Evolutionary conservation across 2,888 invertebrate species (phyloP).

Genomic region (Agonopterix heracliana): DNA sequence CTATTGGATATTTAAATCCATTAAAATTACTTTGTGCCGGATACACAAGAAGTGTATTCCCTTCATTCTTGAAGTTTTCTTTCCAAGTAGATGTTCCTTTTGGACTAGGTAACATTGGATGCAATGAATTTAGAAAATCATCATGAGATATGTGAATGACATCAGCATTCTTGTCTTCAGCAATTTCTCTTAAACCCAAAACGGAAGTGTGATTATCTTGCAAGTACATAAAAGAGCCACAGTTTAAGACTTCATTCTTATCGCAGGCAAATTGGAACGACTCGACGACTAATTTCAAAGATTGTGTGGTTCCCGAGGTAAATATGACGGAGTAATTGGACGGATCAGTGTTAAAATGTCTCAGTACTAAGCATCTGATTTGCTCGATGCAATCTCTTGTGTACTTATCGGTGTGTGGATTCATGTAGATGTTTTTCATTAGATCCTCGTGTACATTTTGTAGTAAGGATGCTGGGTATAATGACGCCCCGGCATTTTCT

Average conservation of each 20-base stretch:
- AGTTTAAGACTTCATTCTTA: slow-evolving; percentile 28
- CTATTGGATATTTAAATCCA: slow-evolving; percentile 91
- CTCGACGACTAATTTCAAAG: slow-evolving; percentile 90
- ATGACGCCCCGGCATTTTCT: slow-evolving; percentile 91
- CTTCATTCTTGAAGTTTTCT: slow-evolving; percentile 31
- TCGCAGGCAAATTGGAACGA: slow-evolving; percentile 79
- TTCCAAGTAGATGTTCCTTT: slow-evolving; percentile 9
- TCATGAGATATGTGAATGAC: slow-evolving; percentile 76
- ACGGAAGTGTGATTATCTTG: slow-evolving; percentile 97
- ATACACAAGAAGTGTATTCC: slow-evolving; percentile 82
- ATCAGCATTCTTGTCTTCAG: slow-evolving; percentile 71
- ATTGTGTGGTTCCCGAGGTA: slow-evolving; percentile 94
- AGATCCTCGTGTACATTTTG: slow-evolving; percentile 79
- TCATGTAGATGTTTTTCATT: slow-evolving; percentile 85
- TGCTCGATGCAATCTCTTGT: slow-evolving; percentile 92
- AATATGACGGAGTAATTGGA: slow-evolving; percentile 93
- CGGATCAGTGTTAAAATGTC: slow-evolving; percentile 87
- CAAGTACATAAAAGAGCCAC: slow-evolving; percentile 85
- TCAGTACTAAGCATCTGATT: slow-evolving; percentile 87
- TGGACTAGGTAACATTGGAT: slow-evolving; percentile 5
- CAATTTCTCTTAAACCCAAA: slow-evolving; percentile 90
- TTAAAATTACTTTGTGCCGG: slow-evolving; percentile 97
- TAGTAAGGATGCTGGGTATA: slow-evolving; percentile 87
- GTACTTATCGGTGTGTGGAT: slow-evolving; percentile 92
- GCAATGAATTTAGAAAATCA: slow-evolving; percentile 66